A percentile compares a stretch with the other conserved stretches of the same genome.
These are phyloP conservation scores for Coryphaenoides rupestris DNA, from an alignment of 2,113 vertebrate genomes.

Conservation along the genomic window DNA sequence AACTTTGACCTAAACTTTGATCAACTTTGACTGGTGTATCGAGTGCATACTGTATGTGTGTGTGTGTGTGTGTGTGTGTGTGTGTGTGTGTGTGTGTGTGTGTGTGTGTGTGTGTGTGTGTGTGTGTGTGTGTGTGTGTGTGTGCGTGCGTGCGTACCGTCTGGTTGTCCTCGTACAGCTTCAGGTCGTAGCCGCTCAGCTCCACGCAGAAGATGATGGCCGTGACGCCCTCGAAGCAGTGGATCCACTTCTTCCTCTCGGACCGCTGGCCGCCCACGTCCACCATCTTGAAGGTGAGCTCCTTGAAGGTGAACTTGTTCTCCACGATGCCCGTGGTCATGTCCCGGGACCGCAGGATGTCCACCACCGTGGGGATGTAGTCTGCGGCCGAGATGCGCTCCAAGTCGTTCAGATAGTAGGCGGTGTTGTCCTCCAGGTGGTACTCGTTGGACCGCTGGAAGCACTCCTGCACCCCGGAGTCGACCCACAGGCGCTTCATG, in stretches of 20 bases:
- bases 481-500: constrained; percentile 95
- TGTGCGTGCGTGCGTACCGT: constrained; percentile 76
- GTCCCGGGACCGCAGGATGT: constrained; percentile 96
- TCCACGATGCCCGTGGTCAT: constrained; percentile 99
- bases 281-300: constrained; percentile 99
- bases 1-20: too few species aligned
- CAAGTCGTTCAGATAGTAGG: constrained; percentile 97
- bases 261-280: constrained; percentile 97
- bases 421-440: constrained; percentile 97
- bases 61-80: neutral
- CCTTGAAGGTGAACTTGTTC: constrained; percentile 99
- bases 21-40: too few species aligned
- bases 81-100: neutral
- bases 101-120: neutral
- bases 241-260: constrained; percentile 99
- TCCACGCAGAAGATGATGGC: constrained; percentile 99
- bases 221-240: constrained; percentile 98
- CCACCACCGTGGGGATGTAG: constrained; percentile 96
- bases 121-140: neutral
- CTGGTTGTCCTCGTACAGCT: constrained; percentile 98
- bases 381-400: constrained; percentile 92
- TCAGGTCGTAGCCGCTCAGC: constrained; percentile 98
- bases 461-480: constrained; percentile 93
- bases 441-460: constrained; percentile 97
- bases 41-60: neutral